Evolutionary conservation across 2,888 invertebrate species (phyloP).

Genomic region (Hermaeophaga mercurialis): DNA sequence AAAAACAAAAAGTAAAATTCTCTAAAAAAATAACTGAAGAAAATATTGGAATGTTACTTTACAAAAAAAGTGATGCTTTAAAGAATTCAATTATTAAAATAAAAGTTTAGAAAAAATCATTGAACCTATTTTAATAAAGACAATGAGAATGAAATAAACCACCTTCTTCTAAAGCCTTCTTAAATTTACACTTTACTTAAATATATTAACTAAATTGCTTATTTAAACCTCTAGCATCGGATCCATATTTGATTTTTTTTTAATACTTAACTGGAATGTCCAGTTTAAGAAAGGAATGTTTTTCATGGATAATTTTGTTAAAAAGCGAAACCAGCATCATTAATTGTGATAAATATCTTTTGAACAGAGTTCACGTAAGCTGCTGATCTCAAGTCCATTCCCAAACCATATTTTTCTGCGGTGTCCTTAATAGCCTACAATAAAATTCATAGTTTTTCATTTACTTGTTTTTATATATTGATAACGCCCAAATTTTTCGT

Average conservation of each 20-base stretch:
- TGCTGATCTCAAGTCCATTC: constrained; percentile 90
- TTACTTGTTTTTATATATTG: constrained; percentile 2
- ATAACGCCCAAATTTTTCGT: constrained; percentile 3
- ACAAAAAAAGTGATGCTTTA: not conserved
- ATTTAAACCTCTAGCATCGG: not conserved
- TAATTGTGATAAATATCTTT: constrained; percentile 94
- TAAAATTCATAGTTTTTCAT: constrained; percentile 30
- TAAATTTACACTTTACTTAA: not conserved
- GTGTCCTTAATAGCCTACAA: constrained; percentile 90
- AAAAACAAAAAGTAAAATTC: constrained; percentile 2
- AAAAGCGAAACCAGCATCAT: constrained; percentile 75
- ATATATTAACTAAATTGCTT: not conserved
- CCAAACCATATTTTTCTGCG: constrained; percentile 89
- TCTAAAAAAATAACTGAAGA: not conserved
- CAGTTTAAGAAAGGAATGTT: not conserved
- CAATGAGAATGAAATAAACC: not conserved
- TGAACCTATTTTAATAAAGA: not conserved
- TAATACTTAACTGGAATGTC: not conserved
- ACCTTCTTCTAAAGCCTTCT: not conserved
- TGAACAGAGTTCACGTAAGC: constrained; percentile 95
- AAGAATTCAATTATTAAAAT: not conserved
- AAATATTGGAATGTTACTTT: not conserved
- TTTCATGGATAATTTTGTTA: constrained; percentile 12
- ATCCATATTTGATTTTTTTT: not conserved
- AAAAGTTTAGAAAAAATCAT: not conserved